A percentile compares a stretch with the other conserved stretches of the same genome.
Conservation (phyloP, 2,797 vertebrate genomes). For the Notolabrus celidotus region DNA sequence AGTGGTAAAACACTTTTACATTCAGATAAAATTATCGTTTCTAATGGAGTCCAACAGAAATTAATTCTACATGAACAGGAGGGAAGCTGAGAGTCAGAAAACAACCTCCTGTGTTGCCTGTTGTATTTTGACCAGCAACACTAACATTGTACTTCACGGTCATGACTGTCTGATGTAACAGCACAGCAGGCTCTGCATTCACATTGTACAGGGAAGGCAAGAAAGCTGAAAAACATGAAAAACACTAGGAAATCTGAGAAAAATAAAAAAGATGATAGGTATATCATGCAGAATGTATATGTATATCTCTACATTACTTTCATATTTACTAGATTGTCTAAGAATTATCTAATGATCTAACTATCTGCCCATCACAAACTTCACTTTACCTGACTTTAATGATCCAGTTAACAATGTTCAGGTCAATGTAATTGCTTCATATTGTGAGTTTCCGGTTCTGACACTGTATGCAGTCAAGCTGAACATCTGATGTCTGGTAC, state of each 20-base stretch:
- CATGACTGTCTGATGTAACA: background rate
- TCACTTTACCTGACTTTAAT: too few relatives aligned
- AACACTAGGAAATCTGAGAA: background rate
- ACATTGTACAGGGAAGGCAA: background rate
- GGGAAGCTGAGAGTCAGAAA: background rate
- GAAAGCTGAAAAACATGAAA: background rate
- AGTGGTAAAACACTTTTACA: background rate
- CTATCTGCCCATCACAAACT: background rate
- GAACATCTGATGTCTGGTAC: background rate
- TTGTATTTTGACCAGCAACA: slow-evolving; percentile 7
- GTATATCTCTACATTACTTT: too few relatives aligned
- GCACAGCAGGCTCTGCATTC: background rate
- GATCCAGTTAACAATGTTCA: background rate
- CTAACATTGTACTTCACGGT: background rate
- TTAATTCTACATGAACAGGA: background rate
- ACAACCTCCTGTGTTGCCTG: background rate
- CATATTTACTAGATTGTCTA: too few relatives aligned
- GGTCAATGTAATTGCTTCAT: background rate
- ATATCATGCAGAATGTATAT: too few relatives aligned
- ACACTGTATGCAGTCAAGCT: background rate
- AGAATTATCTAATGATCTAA: background rate
- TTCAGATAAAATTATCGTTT: background rate
- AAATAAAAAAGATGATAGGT: background rate
- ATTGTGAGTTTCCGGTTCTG: background rate
- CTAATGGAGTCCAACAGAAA: too few relatives aligned